Conservation (phyloP, 1,140 invertebrate genomes). For the Drosophila lacteicornis region DNA sequence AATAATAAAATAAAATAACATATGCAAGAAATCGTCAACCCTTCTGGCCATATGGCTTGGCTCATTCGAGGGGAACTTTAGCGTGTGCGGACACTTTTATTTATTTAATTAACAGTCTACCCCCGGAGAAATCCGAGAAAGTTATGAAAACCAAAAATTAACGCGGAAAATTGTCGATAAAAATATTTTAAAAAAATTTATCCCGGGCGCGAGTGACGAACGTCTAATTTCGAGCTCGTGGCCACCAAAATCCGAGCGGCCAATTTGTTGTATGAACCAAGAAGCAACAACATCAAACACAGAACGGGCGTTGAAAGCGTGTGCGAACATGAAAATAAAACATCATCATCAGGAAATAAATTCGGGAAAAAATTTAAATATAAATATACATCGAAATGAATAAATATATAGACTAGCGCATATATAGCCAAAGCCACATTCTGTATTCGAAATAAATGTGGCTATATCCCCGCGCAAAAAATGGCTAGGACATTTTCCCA, state of each 20-base stretch:
- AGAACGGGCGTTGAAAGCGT: slow-evolving; percentile 67
- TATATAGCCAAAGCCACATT: slow-evolving; percentile 25
- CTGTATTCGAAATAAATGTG: slow-evolving; percentile 36
- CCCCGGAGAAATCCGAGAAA: slow-evolving; percentile 17
- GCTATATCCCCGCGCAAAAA: slow-evolving; percentile 31
- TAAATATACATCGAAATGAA: slow-evolving; percentile 59
- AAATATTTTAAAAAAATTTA: slow-evolving; percentile 31
- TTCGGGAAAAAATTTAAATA: slow-evolving; percentile 63
- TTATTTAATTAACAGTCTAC: slow-evolving; percentile 63
- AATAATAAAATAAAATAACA: slow-evolving; percentile 13
- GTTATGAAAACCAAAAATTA: slow-evolving; percentile 8
- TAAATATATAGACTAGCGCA: slow-evolving; percentile 45
- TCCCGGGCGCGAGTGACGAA: slow-evolving; percentile 56
- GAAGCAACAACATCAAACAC: slow-evolving; percentile 62
- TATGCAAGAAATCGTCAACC: slow-evolving; percentile 24
- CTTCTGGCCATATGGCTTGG: slow-evolving; percentile 40
- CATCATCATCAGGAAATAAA: slow-evolving; percentile 81
- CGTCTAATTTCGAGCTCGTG: slow-evolving; percentile 73
- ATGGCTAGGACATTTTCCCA: slow-evolving; percentile 40
- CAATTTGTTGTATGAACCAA: slow-evolving; percentile 59
- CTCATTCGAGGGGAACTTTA: slow-evolving; percentile 57
- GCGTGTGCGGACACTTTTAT: slow-evolving; percentile 46
- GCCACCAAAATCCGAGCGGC: slow-evolving; percentile 70
- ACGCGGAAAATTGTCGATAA: slow-evolving; percentile 14
- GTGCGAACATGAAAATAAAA: slow-evolving; percentile 82